Conservation (phyloP, 2,113 vertebrate species). For the Natator depressus region DNA sequence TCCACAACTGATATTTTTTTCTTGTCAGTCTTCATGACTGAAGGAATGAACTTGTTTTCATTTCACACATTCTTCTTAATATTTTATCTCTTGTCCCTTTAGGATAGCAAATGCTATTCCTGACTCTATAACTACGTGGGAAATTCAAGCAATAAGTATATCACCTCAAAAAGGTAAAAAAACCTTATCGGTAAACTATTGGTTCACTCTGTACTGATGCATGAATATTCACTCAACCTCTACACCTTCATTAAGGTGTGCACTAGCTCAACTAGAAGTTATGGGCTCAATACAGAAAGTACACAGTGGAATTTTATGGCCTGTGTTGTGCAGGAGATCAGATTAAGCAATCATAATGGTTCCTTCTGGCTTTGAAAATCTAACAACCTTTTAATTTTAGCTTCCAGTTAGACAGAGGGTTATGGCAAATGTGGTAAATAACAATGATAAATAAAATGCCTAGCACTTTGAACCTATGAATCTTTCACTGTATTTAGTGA, state of each 20-base stretch:
- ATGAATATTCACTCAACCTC: neutral
- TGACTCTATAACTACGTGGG: constrained; percentile 89
- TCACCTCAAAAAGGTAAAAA: constrained; percentile 79
- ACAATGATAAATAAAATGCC: too few relatives aligned
- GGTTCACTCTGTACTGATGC: rapidly evolving
- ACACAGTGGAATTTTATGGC: neutral
- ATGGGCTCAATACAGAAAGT: neutral
- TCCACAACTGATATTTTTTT: neutral
- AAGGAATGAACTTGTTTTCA: neutral
- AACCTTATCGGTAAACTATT: neutral
- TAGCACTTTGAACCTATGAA: too few relatives aligned
- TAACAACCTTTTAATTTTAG: too few relatives aligned
- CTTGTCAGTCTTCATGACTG: neutral
- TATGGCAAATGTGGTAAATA: too few relatives aligned
- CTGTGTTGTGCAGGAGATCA: rapidly evolving
- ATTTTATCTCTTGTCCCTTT: constrained; percentile 19
- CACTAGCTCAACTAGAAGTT: neutral
- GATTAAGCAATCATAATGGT: neutral
- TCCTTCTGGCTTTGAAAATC: neutral
- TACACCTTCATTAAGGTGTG: neutral
- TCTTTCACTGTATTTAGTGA: too few relatives aligned
- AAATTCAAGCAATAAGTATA: constrained; percentile 83
- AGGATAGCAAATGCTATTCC: constrained; percentile 63
- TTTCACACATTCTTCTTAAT: neutral
- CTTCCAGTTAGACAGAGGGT: too few relatives aligned